These are phyloP conservation scores for Pocillopora meandrina DNA, from an alignment of 92 coral and sea anemone species.

Conservation along the genomic window DNA sequence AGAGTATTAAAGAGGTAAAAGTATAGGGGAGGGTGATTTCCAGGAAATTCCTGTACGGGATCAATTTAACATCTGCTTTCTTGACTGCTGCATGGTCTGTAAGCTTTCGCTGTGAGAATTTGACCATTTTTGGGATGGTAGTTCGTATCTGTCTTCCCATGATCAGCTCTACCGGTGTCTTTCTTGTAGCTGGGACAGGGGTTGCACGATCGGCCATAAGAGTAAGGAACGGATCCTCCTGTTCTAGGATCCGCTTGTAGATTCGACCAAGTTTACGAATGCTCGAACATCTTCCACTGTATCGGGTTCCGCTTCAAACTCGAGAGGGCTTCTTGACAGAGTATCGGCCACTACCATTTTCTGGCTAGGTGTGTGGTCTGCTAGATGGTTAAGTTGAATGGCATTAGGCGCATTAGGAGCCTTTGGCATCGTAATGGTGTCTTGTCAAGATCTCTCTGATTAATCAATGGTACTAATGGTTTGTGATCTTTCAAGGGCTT, in stretches of 20 bases:
- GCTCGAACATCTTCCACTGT: too few relatives aligned
- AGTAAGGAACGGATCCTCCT: constrained; percentile 57
- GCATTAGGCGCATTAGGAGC: constrained; percentile 67
- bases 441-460: constrained; percentile 40
- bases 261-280: background rate
- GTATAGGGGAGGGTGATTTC: too few relatives aligned
- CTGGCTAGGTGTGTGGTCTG: constrained; percentile 60
- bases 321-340: constrained; percentile 48
- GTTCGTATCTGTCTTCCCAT: constrained; percentile 53
- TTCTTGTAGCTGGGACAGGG: constrained; percentile 40
- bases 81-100: too few relatives aligned
- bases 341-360: constrained; percentile 62
- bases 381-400: constrained; percentile 43
- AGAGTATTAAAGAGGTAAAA: too few relatives aligned
- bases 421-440: constrained; percentile 59
- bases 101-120: too few relatives aligned
- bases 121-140: constrained; percentile 17
- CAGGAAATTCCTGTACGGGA: too few relatives aligned
- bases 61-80: too few relatives aligned
- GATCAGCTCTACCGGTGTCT: constrained; percentile 48
- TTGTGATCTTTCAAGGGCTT: constrained; percentile 60
- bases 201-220: constrained; percentile 55
- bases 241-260: constrained; percentile 35
- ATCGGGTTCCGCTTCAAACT: background rate
- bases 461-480: constrained; percentile 65